Evolutionary conservation across 2,888 invertebrate genomes (phyloP), one percentile per base, ranked within the genome.

Genomic region (Anticlea derivata): DNA sequence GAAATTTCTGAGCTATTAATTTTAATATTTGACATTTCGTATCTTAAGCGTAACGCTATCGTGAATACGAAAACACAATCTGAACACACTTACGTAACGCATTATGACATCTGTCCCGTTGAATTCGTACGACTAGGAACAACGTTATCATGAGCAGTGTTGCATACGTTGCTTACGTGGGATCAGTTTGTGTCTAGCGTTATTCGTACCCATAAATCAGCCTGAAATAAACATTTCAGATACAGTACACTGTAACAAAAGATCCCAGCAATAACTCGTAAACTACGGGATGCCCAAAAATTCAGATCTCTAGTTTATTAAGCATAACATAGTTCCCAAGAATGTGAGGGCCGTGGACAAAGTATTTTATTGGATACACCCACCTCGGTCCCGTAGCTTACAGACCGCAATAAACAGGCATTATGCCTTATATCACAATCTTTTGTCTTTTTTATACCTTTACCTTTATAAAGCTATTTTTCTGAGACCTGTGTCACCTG

Each of bases 351-450:
- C 53, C 58, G 64, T 67, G 64, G 58, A 70, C 70, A 70, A 69
- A 70, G 73, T 72, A 74, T 75, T 79, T 75, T 75, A 77, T 78
- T 60, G 61, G 70, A 69, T 66, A 55, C 63, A 65, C 65, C 63
- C 64, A 60, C 64, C 60, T 64, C 57, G 56, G 63, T 63, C 67
- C 65, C 52, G 58, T 41, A 50, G 54, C 62, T 60, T 27, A 49
- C 41, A 60, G 61, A 63, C 74, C 70, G 73, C 73, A 71, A 75
- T 80, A 80, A 80, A 78, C 73, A 73, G 63, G 58, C 66, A 60
- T 73, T 73, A 74, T 69, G 68, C 65, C 60, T 60, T 70, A 68
- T 70, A 77, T 78, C 73, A 66, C 73, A 73, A 68, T 67, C 68
- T 70, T 70, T 65, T 68, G 62, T 68, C 61, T 69, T 68, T 65